phyloP scores from a whole-genome alignment of 2,888 invertebrate species.

The Trissolcus brochymenae region DNA sequence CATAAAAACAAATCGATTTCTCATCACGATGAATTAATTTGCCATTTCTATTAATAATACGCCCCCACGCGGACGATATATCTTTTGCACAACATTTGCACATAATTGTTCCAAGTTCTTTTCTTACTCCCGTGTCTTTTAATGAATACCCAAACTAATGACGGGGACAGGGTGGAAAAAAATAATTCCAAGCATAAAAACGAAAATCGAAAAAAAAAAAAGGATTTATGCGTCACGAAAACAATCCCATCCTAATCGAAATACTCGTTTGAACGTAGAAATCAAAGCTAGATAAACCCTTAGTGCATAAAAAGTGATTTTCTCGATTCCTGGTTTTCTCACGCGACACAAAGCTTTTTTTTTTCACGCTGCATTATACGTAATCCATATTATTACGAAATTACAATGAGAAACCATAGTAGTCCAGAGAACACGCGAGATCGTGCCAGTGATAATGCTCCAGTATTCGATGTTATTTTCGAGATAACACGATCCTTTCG shows the following conservation, averaged over 20 bases:
- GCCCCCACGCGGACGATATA: constrained; percentile 2
- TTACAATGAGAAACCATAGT: constrained; percentile 45
- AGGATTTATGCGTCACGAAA: too few species aligned
- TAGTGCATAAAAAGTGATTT: constrained; percentile 38
- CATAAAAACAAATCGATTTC: constrained; percentile 54
- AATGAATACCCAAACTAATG: constrained; percentile 16
- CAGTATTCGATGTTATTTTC: constrained; percentile 53
- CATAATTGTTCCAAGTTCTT: constrained; percentile 14
- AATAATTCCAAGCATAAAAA: constrained; percentile 11
- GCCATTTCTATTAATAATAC: constrained; percentile 47
- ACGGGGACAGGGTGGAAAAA: too few species aligned
- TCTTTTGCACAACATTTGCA: constrained; percentile 9
- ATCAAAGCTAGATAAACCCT: constrained; percentile 19
- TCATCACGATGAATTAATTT: constrained; percentile 57
- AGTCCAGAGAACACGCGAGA: constrained; percentile 51
- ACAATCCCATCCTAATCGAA: too few species aligned
- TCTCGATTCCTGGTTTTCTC: constrained; percentile 22
- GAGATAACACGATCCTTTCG: constrained; percentile 56
- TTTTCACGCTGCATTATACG: constrained; percentile 28
- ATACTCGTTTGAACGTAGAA: background rate
- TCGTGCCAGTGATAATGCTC: constrained; percentile 35
- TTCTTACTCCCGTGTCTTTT: constrained; percentile 21
- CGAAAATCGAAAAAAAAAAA: background rate
- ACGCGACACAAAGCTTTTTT: constrained; percentile 35
- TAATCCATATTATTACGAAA: constrained; percentile 54